phyloP scores from a whole-genome alignment of 2,113 vertebrate genomes.

The Hemiscyllium ocellatum region DNA sequence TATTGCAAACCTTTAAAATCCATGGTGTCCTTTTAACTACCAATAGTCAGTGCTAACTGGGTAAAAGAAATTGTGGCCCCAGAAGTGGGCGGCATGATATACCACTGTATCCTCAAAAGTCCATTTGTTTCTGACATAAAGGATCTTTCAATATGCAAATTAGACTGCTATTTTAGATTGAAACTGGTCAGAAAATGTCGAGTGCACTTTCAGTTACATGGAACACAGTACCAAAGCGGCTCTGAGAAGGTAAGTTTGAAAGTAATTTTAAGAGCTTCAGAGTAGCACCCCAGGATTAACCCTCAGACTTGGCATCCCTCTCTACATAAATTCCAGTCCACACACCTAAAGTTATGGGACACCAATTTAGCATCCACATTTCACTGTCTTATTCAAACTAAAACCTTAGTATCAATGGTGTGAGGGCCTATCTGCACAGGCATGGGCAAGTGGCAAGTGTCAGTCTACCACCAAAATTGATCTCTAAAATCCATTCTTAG shows the following conservation, averaged over 20 bases:
- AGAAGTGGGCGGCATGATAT: not conserved
- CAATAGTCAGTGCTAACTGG: not conserved
- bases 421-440: too few species aligned
- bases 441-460: too few species aligned
- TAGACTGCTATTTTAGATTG: not conserved
- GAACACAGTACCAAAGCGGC: not conserved
- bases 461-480: not conserved
- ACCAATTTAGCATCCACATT: not conserved
- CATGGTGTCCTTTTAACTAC: not conserved
- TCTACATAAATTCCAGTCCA: not conserved
- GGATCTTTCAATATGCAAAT: not conserved
- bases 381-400: not conserved
- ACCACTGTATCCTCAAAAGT: not conserved
- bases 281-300: not conserved
- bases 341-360: not conserved
- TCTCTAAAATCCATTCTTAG: not conserved
- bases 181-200: not conserved
- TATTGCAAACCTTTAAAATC: not conserved
- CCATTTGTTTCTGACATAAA: not conserved
- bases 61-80: not conserved
- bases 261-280: not conserved
- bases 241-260: not conserved
- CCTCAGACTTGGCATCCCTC: not conserved
- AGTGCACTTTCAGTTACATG: not conserved
- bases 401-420: not conserved